A percentile compares a stretch with the other conserved stretches of the same genome.
Conservation (phyloP, 1,140 invertebrate genomes). For the Epicauta chinensis region DNA sequence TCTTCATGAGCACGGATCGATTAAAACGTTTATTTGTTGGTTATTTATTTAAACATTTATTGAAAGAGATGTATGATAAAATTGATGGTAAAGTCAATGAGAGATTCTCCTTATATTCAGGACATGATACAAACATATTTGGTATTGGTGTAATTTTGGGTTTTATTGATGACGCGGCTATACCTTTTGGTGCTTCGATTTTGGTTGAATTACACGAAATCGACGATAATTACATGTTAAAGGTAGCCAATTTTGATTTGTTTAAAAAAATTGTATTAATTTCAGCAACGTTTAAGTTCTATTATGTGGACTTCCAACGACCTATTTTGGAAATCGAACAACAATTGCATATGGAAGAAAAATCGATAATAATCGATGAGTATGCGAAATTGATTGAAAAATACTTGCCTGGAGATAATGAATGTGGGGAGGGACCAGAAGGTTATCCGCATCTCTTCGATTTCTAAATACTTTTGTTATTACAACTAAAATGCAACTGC, state of each 20-base stretch:
- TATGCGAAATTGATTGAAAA: too few relatives aligned
- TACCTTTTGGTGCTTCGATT: constrained; percentile 49
- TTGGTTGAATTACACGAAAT: constrained; percentile 28
- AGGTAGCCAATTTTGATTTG: constrained; percentile 7
- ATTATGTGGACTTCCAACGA: constrained; percentile 29
- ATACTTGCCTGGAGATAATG: too few relatives aligned
- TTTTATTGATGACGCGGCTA: constrained; percentile 56
- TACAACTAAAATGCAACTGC: too few relatives aligned
- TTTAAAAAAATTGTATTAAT: constrained; percentile 1
- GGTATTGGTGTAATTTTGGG: constrained; percentile 57
- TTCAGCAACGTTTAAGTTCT: constrained; percentile 28
- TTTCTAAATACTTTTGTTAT: too few relatives aligned
- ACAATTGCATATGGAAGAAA: too few relatives aligned
- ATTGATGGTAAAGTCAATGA: constrained; percentile 42
- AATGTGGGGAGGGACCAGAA: too few relatives aligned
- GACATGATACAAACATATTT: constrained; percentile 67
- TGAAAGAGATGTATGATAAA: constrained; percentile 50
- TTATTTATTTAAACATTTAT: constrained; percentile 55
- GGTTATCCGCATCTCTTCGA: too few relatives aligned
- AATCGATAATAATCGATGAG: too few relatives aligned
- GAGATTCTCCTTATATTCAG: constrained; percentile 62
- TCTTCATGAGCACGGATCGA: background rate
- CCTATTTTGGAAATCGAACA: constrained; percentile 3
- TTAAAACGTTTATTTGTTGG: constrained; percentile 20
- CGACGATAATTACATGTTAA: constrained; percentile 21